Evolutionary conservation across 1,140 invertebrate species (phyloP), one percentile per base, ranked within the genome.

Genomic region (Nixonia krombeini): DNA sequence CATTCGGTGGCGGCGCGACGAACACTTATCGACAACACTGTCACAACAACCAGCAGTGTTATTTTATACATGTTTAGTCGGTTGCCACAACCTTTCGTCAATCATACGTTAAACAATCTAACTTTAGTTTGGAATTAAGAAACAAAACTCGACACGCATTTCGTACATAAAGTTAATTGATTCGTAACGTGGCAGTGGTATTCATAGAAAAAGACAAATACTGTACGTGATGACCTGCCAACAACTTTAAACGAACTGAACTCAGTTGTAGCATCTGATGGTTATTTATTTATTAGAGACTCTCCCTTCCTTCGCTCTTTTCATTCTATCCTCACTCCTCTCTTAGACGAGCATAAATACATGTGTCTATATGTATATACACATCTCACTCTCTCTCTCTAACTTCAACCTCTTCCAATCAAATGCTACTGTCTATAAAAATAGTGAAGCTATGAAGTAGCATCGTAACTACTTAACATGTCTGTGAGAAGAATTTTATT

Each of bases 221-320:
- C 55, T 59, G 13, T 6, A 41, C 56, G 53, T 46, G 56, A 57
- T 41, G 40, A 50, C 31, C 53, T 40, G 50, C 31, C 23, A 17
- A 61, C 56, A 53, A 69, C 65, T 69, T 58, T 58, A 53, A 53
- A 28, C 57, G 41, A 63, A 85, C 83, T 85, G 79, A 78, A 76
- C 70, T 67, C 70, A 59, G 63, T 63, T 76, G 62, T 61, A 69
- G 65, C 56, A 72, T 74, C 78, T 72, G 70, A 68, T 75, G 65
- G 75, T 79, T 83, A 83, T 82, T 85, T 85, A 85, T 85, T 85
- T 83, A 84, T 81, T 70, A 72, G 55, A 41, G 46, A 45, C 6
- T 77, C 67, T 72, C 72, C 71, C 74, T 68, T 61, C 78, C 65
- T 70, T 46, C 58, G n/a, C 28, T 70, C 46, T 62, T 61, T 45